A percentile compares a stretch with the other conserved stretches of the same genome.
Evolutionary conservation across 1,140 invertebrate genomes (phyloP).

Genomic region (Lerema accius): DNA sequence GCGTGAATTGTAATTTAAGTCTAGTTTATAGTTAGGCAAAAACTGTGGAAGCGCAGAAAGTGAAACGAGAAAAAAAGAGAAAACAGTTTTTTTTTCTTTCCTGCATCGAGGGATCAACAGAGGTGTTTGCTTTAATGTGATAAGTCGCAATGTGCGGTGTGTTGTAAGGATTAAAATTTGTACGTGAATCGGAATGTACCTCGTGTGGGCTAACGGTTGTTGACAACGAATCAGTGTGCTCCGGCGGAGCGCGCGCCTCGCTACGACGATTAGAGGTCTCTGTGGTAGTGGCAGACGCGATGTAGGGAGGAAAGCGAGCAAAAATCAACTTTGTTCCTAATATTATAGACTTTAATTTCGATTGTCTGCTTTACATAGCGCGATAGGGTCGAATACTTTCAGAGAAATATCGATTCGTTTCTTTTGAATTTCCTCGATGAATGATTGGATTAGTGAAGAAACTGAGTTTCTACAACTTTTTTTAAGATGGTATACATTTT

Average conservation of each 20-base stretch:
- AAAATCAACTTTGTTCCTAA: neutral
- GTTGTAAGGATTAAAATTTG: slow-evolving; percentile 47
- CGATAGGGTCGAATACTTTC: no score
- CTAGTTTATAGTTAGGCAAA: slow-evolving; percentile 79
- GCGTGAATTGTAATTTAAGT: slow-evolving; percentile 69
- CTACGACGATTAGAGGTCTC: slow-evolving; percentile 24
- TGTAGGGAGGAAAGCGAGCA: neutral
- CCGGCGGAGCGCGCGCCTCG: slow-evolving; percentile 40
- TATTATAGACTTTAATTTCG: neutral
- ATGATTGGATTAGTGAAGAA: no score
- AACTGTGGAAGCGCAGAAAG: slow-evolving; percentile 66
- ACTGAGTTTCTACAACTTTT: no score
- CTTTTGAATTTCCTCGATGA: no score
- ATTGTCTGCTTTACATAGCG: no score
- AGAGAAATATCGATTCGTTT: no score
- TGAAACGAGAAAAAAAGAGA: slow-evolving; percentile 53
- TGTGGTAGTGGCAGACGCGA: neutral
- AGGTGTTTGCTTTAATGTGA: slow-evolving; percentile 67
- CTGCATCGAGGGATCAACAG: slow-evolving; percentile 77
- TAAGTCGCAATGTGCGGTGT: slow-evolving; percentile 64
- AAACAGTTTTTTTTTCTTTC: slow-evolving; percentile 70
- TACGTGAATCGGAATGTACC: slow-evolving; percentile 52
- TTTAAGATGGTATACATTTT: no score
- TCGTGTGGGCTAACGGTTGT: slow-evolving; percentile 58
- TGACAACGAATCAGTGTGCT: slow-evolving; percentile 68